A percentile compares a stretch with the other conserved stretches of the same genome.
Conservation (phyloP, 2,888 invertebrate genomes). For the Rhogogaster chlorosoma region DNA sequence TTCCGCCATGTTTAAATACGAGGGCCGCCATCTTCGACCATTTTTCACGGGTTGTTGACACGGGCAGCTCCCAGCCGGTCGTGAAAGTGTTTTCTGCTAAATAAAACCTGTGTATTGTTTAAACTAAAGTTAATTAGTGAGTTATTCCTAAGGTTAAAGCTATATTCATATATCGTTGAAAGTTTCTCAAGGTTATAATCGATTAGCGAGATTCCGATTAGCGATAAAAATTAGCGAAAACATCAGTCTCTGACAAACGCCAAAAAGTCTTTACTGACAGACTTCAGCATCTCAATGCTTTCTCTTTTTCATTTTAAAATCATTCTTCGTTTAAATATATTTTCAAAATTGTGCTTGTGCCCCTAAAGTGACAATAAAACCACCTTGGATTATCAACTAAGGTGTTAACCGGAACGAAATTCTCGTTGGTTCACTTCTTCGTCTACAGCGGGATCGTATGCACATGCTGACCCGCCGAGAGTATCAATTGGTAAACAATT, state of each 20-base stretch:
- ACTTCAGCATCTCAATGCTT: constrained; percentile 42
- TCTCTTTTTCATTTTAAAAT: constrained; percentile 10
- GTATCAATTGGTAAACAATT: constrained; percentile 48
- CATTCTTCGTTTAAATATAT: background rate
- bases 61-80: constrained; percentile 73
- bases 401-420: background rate
- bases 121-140: constrained; percentile 24
- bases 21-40: constrained; percentile 68
- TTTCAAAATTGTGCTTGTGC: background rate
- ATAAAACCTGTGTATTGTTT: constrained; percentile 55
- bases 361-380: constrained; percentile 34
- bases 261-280: constrained; percentile 16
- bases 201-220: background rate
- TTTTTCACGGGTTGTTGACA: constrained; percentile 75
- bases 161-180: constrained; percentile 16
- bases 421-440: background rate
- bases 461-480: constrained; percentile 38
- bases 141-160: background rate
- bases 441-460: constrained; percentile 23
- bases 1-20: constrained; percentile 64
- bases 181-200: background rate
- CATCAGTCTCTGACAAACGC: constrained; percentile 68
- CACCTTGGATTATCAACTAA: constrained; percentile 19
- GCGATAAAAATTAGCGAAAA: constrained; percentile 63
- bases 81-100: constrained; percentile 69